phyloP scores from a whole-genome alignment of 2,113 vertebrate species.

The Psophia crepitans region DNA sequence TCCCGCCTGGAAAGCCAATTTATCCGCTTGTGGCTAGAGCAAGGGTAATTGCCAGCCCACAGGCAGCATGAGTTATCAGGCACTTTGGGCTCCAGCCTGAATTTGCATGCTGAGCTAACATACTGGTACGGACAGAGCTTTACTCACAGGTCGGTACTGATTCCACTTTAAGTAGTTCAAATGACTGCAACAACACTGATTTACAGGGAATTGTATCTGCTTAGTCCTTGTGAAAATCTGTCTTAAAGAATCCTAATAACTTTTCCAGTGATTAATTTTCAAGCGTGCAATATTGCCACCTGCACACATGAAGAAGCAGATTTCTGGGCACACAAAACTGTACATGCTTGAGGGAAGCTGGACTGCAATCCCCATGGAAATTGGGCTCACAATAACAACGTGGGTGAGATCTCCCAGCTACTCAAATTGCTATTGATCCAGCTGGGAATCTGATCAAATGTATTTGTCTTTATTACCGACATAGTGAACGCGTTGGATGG shows the following conservation, averaged over 20 bases:
- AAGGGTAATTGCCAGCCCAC: not conserved
- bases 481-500: not conserved
- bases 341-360: not conserved
- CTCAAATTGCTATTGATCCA: slow-evolving; percentile 50
- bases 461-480: slow-evolving; percentile 30
- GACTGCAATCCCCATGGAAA: not conserved
- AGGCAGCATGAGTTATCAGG: not conserved
- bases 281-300: not conserved
- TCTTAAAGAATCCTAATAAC: not conserved
- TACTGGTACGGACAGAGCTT: not conserved
- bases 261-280: not conserved
- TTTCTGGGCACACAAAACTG: not conserved
- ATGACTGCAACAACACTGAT: not conserved
- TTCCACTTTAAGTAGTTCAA: not conserved
- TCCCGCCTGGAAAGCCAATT: not conserved
- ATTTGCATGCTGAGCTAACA: not conserved
- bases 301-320: not conserved
- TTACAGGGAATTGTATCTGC: not conserved
- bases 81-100: not conserved
- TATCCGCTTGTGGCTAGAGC: not conserved
- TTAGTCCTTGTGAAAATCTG: not conserved
- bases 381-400: not conserved
- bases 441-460: slow-evolving; percentile 10
- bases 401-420: slow-evolving; percentile 10
- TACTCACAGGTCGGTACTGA: not conserved